Evolutionary conservation across 2,888 invertebrate genomes (phyloP).

Genomic region (Nomada ferruginata): DNA sequence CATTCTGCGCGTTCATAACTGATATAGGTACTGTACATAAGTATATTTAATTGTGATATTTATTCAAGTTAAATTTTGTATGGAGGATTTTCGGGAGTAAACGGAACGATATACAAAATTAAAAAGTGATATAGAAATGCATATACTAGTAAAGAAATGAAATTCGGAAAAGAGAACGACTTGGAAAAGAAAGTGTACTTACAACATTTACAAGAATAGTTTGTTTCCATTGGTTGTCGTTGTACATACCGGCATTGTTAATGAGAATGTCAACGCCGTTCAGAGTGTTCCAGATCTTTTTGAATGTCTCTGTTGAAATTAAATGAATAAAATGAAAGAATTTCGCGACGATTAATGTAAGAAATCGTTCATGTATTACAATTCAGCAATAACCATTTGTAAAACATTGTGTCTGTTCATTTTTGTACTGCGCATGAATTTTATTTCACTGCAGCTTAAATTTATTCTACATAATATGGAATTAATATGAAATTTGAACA

Average conservation of each 20-base stretch:
- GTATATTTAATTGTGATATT: not conserved
- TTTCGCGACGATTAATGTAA: no score
- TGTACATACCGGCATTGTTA: constrained; percentile 92
- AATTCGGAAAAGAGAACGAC: no score
- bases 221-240: constrained; percentile 89
- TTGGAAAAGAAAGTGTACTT: constrained; percentile 74
- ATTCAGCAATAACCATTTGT: not conserved
- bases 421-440: no score
- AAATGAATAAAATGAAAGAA: not conserved
- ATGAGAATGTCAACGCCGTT: constrained; percentile 89
- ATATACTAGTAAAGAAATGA: no score
- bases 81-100: no score
- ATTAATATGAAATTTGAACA: no score
- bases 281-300: constrained; percentile 81
- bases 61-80: not conserved
- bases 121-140: no score
- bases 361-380: not conserved
- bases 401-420: not conserved
- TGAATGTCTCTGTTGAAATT: constrained; percentile 81
- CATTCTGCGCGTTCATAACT: no score
- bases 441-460: no score
- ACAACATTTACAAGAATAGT: constrained; percentile 91
- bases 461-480: no score
- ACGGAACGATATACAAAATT: no score
- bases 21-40: no score